Conservation (phyloP, 2,113 vertebrate genomes). For the Anser cygnoides region DNA sequence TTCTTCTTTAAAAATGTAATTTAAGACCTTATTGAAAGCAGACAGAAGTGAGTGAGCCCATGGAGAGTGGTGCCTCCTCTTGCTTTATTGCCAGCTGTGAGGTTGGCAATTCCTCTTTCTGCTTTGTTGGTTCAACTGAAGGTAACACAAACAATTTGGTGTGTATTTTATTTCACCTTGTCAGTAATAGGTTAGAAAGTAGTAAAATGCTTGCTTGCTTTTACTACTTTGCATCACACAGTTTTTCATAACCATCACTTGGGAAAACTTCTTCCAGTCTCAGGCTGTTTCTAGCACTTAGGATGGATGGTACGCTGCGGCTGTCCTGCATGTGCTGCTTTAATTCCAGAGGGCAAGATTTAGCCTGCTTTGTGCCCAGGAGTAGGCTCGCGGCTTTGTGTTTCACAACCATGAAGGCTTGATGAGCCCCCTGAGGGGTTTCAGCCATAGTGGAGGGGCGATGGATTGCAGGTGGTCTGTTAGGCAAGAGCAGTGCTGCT, state of each 20-base stretch:
- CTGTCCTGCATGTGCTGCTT: not conserved
- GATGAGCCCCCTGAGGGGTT: not conserved
- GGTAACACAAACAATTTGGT: not conserved
- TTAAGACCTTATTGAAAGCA: not conserved
- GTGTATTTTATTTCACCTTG: not conserved
- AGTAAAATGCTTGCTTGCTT: not conserved
- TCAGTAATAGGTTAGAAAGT: not conserved
- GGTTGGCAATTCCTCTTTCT: not conserved
- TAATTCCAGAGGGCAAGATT: not conserved
- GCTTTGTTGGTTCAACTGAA: not conserved
- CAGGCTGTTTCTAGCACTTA: rapidly evolving
- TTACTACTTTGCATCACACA: not conserved
- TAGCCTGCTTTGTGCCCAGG: not conserved
- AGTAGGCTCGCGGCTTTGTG: not conserved
- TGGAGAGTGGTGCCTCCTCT: not conserved
- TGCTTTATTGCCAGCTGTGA: not conserved
- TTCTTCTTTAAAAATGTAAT: not conserved
- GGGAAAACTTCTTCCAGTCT: not conserved
- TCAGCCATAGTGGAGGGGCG: rapidly evolving
- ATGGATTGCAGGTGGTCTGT: not conserved
- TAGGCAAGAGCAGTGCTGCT: too few relatives aligned
- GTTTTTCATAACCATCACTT: not conserved
- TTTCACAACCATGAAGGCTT: rapidly evolving
- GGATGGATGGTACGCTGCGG: rapidly evolving
- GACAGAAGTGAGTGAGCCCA: not conserved